Percentiles rank a stretch among this genome's conserved stretches.
phyloP scores from a whole-genome alignment of 1,140 invertebrate species.

The Bactericera cockerelli region DNA sequence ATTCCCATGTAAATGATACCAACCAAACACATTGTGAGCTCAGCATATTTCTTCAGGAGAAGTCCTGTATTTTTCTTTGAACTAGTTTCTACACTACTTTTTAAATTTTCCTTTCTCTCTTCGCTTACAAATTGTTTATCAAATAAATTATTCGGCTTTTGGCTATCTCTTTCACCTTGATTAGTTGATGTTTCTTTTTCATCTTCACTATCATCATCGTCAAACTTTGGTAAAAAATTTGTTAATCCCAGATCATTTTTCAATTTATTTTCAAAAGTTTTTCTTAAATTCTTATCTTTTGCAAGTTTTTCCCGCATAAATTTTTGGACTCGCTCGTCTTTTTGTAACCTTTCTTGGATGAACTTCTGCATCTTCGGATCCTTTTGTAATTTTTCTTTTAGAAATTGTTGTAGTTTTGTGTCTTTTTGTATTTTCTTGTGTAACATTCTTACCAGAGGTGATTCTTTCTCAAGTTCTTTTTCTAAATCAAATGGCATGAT shows the following conservation, averaged over 20 bases:
- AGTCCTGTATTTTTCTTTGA: background rate
- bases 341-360: background rate
- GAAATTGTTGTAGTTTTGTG: background rate
- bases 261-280: background rate
- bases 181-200: background rate
- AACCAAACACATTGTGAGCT: background rate
- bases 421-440: background rate
- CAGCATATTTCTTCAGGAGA: background rate
- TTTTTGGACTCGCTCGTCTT: background rate
- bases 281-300: background rate
- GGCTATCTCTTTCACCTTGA: no score
- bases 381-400: constrained; percentile 7
- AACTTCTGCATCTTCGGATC: background rate
- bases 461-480: background rate
- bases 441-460: background rate
- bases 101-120: no score
- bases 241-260: constrained; percentile 1
- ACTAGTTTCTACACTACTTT: no score
- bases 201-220: background rate
- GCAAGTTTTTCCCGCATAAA: background rate
- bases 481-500: no score
- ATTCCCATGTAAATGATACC: background rate
- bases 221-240: background rate
- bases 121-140: no score
- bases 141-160: no score